Evolutionary conservation across 2,113 vertebrate genomes (phyloP), one percentile per base, ranked within the genome.

Genomic region (Sorex fumeus): DNA sequence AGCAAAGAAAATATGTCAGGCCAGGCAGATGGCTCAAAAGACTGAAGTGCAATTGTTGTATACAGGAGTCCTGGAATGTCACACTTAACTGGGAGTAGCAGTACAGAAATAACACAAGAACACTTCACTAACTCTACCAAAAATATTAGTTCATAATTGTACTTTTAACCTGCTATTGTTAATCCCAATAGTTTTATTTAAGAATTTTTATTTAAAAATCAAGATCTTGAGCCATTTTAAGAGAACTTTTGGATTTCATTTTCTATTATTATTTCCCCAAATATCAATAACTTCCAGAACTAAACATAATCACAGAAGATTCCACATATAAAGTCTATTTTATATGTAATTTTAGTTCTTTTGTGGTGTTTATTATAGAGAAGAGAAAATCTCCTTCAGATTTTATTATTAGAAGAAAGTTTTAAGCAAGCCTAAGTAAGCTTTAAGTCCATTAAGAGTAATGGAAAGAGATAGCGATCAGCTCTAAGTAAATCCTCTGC

Each of bases 381-480:
- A 36, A 36, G 11, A 71, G 72, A 53, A 77, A 84, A 90, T 47
- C 90, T 94, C 66, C 53, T 80, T 94, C n/a, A 69, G 79, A 80
- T 95, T 85, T 91, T 87, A 85, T 64, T 92, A 66, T 90, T 69
- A 85, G 40, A 16, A 79, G 70, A 91, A 95, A 80, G 36, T 8
- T 45, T 77, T 67, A 60, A 94, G 45, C 40, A 87, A 90, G 25
- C 84, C 67, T 91, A 94, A 88, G 75, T 82, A 93, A 90, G 40
- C 88, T 70, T 23, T 36, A 79, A 84, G 32, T 86, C 87, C 64
- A 92, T 95, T 96, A 93, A 93, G 95, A 94, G 84, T 92, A 95
- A 95, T 93, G 81, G 85, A 90, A 91, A 1, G 69, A 95, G 91
- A 95, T 70, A 95, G 64, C 79, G 67, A 93, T 96, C 80, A 94